phyloP scores from a whole-genome alignment of 2,113 vertebrate species.

The Sander lucioperca region DNA sequence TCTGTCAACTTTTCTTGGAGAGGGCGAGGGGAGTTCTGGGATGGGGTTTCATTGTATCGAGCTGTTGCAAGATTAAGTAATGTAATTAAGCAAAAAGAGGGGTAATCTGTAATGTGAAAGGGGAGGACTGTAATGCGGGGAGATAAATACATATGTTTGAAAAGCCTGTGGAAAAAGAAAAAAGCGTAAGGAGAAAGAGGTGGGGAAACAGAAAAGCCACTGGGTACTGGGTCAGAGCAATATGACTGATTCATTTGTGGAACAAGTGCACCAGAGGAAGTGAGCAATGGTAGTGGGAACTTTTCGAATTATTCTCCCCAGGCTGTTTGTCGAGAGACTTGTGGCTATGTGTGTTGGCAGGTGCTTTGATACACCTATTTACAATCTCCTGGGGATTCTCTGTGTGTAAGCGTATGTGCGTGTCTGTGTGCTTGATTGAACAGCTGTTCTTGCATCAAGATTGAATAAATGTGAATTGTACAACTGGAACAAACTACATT shows the following conservation, averaged over 20 bases:
- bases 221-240: slow-evolving; percentile 38
- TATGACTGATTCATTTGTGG: slow-evolving; percentile 56
- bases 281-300: slow-evolving; percentile 48
- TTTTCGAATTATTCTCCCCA: slow-evolving; percentile 48
- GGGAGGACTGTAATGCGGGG: not conserved
- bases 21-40: not conserved
- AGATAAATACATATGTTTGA: slow-evolving; percentile 24
- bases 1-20: not conserved
- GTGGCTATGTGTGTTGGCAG: slow-evolving; percentile 66
- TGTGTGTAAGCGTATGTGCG: slow-evolving; percentile 39
- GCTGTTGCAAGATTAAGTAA: slow-evolving; percentile 63
- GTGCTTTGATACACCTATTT: slow-evolving; percentile 68
- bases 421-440: slow-evolving; percentile 64
- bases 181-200: not conserved
- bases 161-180: not conserved
- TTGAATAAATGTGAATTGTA: slow-evolving; percentile 73
- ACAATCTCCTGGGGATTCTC: slow-evolving; percentile 55
- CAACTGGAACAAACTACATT: slow-evolving; percentile 77
- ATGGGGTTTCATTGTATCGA: slow-evolving; percentile 33
- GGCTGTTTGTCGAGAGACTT: slow-evolving; percentile 61
- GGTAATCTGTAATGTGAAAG: slow-evolving; percentile 46
- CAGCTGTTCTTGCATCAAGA: slow-evolving; percentile 73
- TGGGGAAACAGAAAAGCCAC: not conserved
- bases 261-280: slow-evolving; percentile 35
- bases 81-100: slow-evolving; percentile 59